Percentiles rank a stretch among this genome's conserved stretches.
Conservation (phyloP, 2,113 vertebrate species). For the Pipa parva region DNA sequence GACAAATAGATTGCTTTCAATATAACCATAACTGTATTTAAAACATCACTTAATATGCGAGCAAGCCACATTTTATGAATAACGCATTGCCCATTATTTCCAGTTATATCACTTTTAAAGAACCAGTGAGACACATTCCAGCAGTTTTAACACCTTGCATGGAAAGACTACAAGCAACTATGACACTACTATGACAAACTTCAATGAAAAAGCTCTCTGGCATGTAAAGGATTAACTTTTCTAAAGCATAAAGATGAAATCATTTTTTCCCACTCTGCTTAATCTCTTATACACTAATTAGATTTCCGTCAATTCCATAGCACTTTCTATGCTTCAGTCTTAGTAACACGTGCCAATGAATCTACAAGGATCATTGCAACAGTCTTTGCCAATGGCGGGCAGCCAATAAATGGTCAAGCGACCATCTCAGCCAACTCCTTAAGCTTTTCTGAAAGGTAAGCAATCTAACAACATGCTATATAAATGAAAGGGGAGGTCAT, state of each 20-base stretch:
- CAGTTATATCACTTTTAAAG: no score
- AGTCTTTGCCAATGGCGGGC: slow-evolving; percentile 33
- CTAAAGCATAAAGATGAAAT: slow-evolving; percentile 36
- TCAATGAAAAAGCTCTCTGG: slow-evolving; percentile 19
- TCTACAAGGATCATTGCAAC: slow-evolving; percentile 37
- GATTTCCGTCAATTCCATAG: slow-evolving; percentile 33
- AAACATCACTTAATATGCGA: no score
- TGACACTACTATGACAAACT: no score
- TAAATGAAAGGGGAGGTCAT: no score
- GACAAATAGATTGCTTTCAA: no score
- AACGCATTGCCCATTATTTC: no score
- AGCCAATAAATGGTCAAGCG: slow-evolving; percentile 22
- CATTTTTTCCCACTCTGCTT: slow-evolving; percentile 31
- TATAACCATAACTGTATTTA: no score
- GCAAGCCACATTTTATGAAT: no score
- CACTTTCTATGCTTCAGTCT: slow-evolving; percentile 23
- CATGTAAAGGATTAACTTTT: slow-evolving; percentile 10
- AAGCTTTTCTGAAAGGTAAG: slow-evolving; percentile 36
- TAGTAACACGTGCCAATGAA: slow-evolving; percentile 27
- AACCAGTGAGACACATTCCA: no score
- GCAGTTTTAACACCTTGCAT: no score
- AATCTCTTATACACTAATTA: slow-evolving; percentile 40
- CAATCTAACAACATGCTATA: slow-evolving; percentile 20
- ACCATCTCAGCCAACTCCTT: slow-evolving; percentile 27
- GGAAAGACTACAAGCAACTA: no score